A percentile compares a stretch with the other conserved stretches of the same genome.
phyloP scores from a whole-genome alignment of 1,140 invertebrate genomes.

The Drosophila kanapiae region DNA sequence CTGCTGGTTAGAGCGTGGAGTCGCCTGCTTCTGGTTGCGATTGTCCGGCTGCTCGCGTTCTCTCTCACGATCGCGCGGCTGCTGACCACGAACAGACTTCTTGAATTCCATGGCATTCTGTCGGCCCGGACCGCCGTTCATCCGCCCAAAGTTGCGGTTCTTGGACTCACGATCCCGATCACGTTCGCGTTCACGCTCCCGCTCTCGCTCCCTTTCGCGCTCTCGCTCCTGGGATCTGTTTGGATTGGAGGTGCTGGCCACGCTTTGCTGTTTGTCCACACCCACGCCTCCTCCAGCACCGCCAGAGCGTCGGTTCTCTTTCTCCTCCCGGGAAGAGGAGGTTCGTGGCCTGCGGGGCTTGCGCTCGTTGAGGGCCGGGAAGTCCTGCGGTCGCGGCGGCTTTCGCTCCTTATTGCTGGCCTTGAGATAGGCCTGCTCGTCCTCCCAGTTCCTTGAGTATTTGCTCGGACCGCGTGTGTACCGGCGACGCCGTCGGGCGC shows the following conservation, averaged over 20 bases:
- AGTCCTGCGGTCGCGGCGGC: constrained; percentile 82
- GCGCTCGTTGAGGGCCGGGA: constrained; percentile 83
- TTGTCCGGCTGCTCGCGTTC: constrained; percentile 56
- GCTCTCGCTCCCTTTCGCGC: constrained; percentile 33
- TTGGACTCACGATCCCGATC: constrained; percentile 54
- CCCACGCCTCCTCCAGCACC: constrained; percentile 1
- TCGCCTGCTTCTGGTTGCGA: constrained; percentile 31
- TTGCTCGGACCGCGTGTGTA: constrained; percentile 96
- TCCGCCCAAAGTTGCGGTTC: constrained; percentile 58
- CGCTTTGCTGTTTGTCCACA: constrained; percentile 34
- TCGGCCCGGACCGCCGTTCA: constrained; percentile 48
- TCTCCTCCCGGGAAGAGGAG: constrained; percentile 70
- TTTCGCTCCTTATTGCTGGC: constrained; percentile 77
- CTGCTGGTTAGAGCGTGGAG: constrained; percentile 50
- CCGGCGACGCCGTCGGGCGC: constrained; percentile 92
- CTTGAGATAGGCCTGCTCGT: constrained; percentile 93
- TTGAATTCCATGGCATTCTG: constrained; percentile 74
- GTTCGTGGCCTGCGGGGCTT: constrained; percentile 45
- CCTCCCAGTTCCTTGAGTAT: constrained; percentile 96
- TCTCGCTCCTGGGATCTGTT: constrained; percentile 49
- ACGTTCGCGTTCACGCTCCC: constrained; percentile 25
- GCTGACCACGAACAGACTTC: constrained; percentile 49
- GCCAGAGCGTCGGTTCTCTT: constrained; percentile 73
- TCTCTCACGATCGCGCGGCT: constrained; percentile 46
- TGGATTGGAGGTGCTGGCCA: constrained; percentile 15